A percentile compares a stretch with the other conserved stretches of the same genome.
phyloP scores from a whole-genome alignment of 2,797 vertebrate genomes.

The Sciaenops ocellatus region DNA sequence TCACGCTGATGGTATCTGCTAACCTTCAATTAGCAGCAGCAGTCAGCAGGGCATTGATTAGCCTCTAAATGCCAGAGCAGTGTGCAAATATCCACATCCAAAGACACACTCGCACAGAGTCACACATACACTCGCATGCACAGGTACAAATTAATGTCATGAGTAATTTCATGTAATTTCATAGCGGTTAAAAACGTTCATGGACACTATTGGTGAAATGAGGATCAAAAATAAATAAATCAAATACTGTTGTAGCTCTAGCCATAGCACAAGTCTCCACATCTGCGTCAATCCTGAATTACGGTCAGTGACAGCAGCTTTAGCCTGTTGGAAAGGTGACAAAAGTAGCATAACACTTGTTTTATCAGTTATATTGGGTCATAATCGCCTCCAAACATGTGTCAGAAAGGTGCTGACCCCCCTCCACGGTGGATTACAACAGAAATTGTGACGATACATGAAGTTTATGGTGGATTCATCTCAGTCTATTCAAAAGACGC shows the following conservation, averaged over 20 bases:
- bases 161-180: conserved; percentile 32
- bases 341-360: background rate
- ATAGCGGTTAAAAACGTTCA: conserved; percentile 1
- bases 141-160: conserved; percentile 17
- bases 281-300: background rate
- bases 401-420: background rate
- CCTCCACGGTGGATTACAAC: background rate
- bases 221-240: conserved; percentile 1
- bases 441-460: background rate
- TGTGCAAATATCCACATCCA: conserved; percentile 58
- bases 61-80: conserved; percentile 84
- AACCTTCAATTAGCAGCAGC: conserved; percentile 88
- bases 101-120: conserved; percentile 38
- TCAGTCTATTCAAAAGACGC: no score
- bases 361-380: background rate
- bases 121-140: conserved; percentile 34
- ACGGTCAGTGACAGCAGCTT: background rate
- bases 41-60: conserved; percentile 86
- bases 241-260: background rate
- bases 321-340: no score
- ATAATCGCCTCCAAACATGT: background rate
- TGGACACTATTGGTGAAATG: background rate
- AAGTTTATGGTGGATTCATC: background rate
- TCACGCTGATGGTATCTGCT: conserved; percentile 82
- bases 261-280: background rate